Conservation (phyloP, 1,140 invertebrate species). For the Zaprionus tsacasi region DNA sequence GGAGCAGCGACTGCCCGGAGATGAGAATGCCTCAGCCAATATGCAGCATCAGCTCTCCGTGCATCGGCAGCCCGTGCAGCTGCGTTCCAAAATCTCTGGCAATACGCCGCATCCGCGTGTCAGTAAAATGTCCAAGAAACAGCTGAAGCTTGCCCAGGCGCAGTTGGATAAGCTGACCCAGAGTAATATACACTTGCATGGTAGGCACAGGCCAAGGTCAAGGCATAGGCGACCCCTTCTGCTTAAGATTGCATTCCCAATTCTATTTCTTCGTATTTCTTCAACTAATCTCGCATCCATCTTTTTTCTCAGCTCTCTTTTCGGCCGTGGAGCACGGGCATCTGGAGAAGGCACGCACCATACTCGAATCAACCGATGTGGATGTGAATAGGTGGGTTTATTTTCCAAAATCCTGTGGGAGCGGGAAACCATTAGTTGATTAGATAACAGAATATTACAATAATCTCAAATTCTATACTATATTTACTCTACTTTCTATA, state of each 20-base stretch:
- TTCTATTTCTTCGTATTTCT: background rate
- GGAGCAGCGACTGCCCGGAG: constrained; percentile 35
- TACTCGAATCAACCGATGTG: constrained; percentile 95
- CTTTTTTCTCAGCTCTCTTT: constrained; percentile 91
- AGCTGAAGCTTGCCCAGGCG: constrained; percentile 87
- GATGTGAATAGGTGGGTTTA: constrained; percentile 93
- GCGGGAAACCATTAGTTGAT: too few species aligned
- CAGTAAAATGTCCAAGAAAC: constrained; percentile 86
- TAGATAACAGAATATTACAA: too few species aligned
- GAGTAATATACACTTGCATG: constrained; percentile 95
- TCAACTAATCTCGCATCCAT: background rate
- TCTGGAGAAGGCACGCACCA: constrained; percentile 94
- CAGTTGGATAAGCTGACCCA: constrained; percentile 90
- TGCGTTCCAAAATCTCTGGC: constrained; percentile 68
- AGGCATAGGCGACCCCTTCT: constrained; percentile 75
- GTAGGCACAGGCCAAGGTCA: constrained; percentile 85
- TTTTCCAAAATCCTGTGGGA: too few species aligned
- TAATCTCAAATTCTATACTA: too few species aligned
- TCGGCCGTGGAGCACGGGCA: constrained; percentile 96
- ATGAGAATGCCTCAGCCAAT: constrained; percentile 59
- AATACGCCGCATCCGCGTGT: constrained; percentile 84
- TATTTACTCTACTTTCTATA: constrained; percentile 63
- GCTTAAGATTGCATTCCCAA: background rate
- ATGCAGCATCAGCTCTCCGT: constrained; percentile 62
- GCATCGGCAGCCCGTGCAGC: constrained; percentile 64